A percentile compares a stretch with the other conserved stretches of the same genome.
These are phyloP conservation scores for Mus spicilegus DNA, from an alignment of 2,113 vertebrate species.

Conservation along the genomic window DNA sequence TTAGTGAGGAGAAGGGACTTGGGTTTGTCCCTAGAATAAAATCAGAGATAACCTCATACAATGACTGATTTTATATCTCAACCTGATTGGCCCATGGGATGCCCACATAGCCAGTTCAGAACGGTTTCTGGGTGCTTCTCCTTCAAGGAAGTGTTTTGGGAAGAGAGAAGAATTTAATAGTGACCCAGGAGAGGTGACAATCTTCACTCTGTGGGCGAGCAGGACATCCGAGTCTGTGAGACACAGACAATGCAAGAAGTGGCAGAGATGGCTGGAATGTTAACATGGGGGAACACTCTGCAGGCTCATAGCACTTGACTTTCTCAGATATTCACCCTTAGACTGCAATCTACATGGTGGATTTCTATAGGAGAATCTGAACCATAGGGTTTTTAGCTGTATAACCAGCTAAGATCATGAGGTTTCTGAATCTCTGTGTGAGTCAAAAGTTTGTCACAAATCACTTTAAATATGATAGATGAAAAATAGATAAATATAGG, in stretches of 20 bases:
- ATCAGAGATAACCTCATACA: not conserved
- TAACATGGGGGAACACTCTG: not conserved
- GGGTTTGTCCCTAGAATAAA: not conserved
- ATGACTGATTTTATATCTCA: not conserved
- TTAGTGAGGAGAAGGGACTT: not conserved
- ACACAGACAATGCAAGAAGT: too few relatives aligned
- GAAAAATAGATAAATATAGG: not conserved
- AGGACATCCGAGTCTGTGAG: not conserved
- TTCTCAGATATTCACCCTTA: not conserved
- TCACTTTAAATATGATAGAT: not conserved
- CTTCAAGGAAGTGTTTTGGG: not conserved
- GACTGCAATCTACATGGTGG: accelerated
- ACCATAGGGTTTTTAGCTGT: not conserved
- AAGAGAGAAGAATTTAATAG: not conserved
- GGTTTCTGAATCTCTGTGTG: not conserved
- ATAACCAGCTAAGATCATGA: not conserved
- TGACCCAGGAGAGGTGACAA: not conserved
- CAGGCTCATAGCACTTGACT: not conserved
- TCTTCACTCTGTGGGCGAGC: not conserved
- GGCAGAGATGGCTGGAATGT: not conserved
- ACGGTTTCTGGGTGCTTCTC: not conserved
- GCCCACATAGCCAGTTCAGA: not conserved
- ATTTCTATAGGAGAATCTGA: not conserved
- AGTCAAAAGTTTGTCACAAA: not conserved
- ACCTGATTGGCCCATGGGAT: not conserved